phyloP scores from a whole-genome alignment of 2,888 invertebrate species.

The Acanthosepion pharaonis region DNA sequence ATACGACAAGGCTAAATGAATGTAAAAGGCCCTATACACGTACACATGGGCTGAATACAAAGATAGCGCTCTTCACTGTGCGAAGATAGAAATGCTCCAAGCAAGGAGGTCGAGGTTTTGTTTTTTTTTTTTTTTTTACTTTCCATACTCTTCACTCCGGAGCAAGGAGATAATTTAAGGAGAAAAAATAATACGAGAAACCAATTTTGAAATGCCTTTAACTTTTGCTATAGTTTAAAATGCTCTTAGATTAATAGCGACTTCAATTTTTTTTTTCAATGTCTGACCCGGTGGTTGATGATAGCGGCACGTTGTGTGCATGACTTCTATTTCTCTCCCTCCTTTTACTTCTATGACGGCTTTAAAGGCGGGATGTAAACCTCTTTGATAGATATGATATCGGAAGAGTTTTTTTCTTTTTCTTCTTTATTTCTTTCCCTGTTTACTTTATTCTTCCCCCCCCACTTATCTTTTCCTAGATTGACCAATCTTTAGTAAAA shows the following conservation, averaged over 20 bases:
- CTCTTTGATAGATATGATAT: not conserved
- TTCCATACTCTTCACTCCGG: not conserved
- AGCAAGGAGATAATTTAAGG: not conserved
- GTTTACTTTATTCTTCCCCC: not conserved
- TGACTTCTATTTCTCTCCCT: not conserved
- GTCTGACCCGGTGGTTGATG: not conserved
- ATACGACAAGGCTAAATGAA: too few relatives aligned
- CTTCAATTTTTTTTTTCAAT: not conserved
- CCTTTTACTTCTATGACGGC: not conserved
- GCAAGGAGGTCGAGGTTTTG: not conserved
- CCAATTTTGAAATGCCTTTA: not conserved
- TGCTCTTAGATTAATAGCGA: not conserved
- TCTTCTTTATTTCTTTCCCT: not conserved
- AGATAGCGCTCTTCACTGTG: not conserved
- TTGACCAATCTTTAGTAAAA: too few relatives aligned
- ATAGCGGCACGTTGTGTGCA: not conserved
- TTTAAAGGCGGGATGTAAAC: not conserved
- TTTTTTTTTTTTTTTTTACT: not conserved
- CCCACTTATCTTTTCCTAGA: not conserved
- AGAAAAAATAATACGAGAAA: not conserved
- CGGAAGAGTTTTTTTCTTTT: not conserved
- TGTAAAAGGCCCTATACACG: too few relatives aligned
- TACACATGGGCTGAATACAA: too few relatives aligned
- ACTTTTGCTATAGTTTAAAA: not conserved
- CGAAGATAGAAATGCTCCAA: not conserved